Evolutionary conservation across 1,140 invertebrate genomes (phyloP).

Genomic region (Aphelenchoides avenae): DNA sequence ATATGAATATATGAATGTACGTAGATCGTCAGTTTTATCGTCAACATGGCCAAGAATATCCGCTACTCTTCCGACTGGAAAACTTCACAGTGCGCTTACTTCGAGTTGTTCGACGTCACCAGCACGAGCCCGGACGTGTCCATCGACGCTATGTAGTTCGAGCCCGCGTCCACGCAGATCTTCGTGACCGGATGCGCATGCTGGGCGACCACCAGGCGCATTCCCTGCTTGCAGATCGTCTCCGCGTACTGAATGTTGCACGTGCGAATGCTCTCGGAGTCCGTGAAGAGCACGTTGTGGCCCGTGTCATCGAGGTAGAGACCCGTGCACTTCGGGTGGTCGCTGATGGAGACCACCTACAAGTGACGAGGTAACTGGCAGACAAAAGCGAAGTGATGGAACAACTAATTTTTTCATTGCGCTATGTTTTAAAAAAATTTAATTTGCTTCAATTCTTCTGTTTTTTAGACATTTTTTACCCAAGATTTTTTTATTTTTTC

Average conservation of each 20-base stretch:
- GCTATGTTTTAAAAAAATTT: too few species aligned
- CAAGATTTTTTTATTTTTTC: too few species aligned
- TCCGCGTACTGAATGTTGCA: slow-evolving; percentile 29
- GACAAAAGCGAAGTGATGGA: not conserved
- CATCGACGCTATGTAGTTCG: slow-evolving; percentile 12
- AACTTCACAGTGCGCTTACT: slow-evolving; percentile 10
- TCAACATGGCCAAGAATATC: too few species aligned
- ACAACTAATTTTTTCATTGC: not conserved
- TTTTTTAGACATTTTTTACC: too few species aligned
- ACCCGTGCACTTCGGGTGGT: slow-evolving; percentile 3
- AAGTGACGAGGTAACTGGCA: not conserved
- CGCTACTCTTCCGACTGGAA: not conserved
- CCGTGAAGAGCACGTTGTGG: slow-evolving; percentile 14
- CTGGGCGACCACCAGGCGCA: slow-evolving; percentile 23
- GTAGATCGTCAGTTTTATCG: too few species aligned
- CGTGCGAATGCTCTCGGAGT: slow-evolving; percentile 21
- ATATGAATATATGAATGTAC: too few species aligned
- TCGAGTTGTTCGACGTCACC: slow-evolving; percentile 21
- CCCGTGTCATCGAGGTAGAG: slow-evolving; percentile 20
- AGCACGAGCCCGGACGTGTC: slow-evolving; percentile 14
- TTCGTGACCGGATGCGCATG: slow-evolving; percentile 21
- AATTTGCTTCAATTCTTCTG: too few species aligned
- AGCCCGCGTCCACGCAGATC: slow-evolving; percentile 13
- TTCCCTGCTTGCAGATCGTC: slow-evolving; percentile 24
- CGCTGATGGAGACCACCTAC: slow-evolving; percentile 16